Evolutionary conservation across 2,888 invertebrate genomes (phyloP).

Genomic region (Cantharis rustica): DNA sequence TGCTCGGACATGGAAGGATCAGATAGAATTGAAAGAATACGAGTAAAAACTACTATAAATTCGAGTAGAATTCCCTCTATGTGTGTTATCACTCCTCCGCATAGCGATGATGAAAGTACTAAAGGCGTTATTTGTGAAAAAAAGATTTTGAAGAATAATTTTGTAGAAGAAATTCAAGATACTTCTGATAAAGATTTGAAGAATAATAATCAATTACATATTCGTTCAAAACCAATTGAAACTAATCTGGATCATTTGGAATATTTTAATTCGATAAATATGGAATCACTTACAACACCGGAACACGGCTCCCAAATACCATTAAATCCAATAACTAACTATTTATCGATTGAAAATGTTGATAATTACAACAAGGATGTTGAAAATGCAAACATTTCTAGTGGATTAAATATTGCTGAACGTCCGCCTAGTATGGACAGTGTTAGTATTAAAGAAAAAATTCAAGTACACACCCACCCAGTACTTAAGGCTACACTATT

Average conservation of each 20-base stretch:
- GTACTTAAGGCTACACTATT: conserved; percentile 58
- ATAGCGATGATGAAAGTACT: conserved; percentile 83
- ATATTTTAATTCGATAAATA: conserved; percentile 37
- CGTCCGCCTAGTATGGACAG: conserved; percentile 50
- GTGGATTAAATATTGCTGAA: conserved; percentile 41
- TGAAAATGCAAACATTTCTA: conserved; percentile 8
- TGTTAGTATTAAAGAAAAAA: conserved; percentile 32
- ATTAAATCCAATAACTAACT: conserved; percentile 51
- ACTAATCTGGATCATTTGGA: conserved; percentile 41
- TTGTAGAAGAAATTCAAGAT: conserved; percentile 27
- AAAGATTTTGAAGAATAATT: neutral
- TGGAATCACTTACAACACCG: conserved; percentile 40
- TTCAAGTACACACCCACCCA: conserved; percentile 42
- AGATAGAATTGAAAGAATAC: conserved; percentile 82
- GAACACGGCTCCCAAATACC: conserved; percentile 42
- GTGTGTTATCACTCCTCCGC: conserved; percentile 88
- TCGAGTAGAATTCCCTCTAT: conserved; percentile 89
- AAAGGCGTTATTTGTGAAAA: conserved; percentile 40
- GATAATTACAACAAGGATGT: conserved; percentile 29
- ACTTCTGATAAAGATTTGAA: conserved; percentile 2
- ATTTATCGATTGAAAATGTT: conserved; percentile 52
- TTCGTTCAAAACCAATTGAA: conserved; percentile 36
- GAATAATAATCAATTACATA: conserved; percentile 32
- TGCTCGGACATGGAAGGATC: conserved; percentile 87
- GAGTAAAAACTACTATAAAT: conserved; percentile 85